These are phyloP conservation scores for Acanthurus lineatus DNA, from an alignment of 2,797 vertebrate species.

Conservation along the genomic window DNA sequence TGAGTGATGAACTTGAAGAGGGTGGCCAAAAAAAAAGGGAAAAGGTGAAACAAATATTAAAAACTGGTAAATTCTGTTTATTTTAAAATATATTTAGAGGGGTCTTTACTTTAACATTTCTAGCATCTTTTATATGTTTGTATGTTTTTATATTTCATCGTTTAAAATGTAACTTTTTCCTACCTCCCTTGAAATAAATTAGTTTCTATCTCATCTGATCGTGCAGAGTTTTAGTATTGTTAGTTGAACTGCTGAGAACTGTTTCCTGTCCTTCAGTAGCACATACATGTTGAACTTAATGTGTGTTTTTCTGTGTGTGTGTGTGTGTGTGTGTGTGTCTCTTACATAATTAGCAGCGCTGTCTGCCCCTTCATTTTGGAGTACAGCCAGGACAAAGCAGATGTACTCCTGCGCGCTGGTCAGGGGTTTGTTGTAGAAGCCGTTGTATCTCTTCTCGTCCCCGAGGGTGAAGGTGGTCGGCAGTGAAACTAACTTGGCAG, in stretches of 20 bases:
- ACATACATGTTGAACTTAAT: neutral
- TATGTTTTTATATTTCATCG: neutral
- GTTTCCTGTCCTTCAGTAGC: conserved; percentile 5
- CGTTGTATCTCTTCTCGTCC: conserved; percentile 93
- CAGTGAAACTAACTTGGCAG: conserved; percentile 91
- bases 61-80: conserved; percentile 8
- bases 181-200: neutral
- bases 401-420: conserved; percentile 90
- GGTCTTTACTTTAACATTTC: neutral
- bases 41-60: conserved; percentile 35
- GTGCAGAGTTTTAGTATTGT: neutral
- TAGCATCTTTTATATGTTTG: neutral
- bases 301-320: too few species aligned
- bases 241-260: neutral
- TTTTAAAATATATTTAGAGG: conserved; percentile 8
- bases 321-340: conserved; percentile 3
- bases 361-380: conserved; percentile 85
- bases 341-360: conserved; percentile 79
- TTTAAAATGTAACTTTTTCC: neutral
- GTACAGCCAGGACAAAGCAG: conserved; percentile 93
- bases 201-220: neutral
- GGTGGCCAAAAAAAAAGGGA: neutral
- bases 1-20: conserved; percentile 53
- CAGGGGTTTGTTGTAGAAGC: conserved; percentile 95
- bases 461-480: conserved; percentile 92